Conservation (phyloP, 2,888 invertebrate genomes). For the Pammene fasciana region DNA sequence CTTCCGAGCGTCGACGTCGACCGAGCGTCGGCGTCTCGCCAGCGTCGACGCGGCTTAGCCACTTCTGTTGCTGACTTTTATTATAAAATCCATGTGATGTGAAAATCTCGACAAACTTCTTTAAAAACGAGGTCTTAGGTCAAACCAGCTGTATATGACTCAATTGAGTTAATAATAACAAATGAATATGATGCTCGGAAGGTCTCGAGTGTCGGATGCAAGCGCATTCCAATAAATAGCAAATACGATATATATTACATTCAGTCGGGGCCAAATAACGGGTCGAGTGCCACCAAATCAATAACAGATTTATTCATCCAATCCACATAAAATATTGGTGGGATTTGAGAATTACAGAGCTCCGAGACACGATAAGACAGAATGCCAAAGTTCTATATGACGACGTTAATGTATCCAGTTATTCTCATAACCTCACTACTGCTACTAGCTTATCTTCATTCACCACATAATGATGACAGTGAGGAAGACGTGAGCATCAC, state of each 20-base stretch:
- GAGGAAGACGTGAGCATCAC: not conserved
- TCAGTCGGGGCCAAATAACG: not conserved
- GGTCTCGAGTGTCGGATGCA: slow-evolving; percentile 3
- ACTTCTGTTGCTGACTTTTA: no score
- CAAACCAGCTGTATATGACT: not conserved
- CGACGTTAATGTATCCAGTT: not conserved
- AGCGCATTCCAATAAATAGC: slow-evolving; percentile 4
- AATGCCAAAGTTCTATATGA: not conserved
- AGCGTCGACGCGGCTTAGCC: no score
- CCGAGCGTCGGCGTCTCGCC: no score
- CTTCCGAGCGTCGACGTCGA: no score
- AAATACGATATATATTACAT: not conserved
- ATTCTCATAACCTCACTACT: not conserved
- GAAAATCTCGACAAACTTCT: no score
- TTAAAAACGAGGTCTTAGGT: no score
- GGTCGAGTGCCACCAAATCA: not conserved
- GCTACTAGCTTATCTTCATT: slow-evolving; percentile 1
- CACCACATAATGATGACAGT: not conserved
- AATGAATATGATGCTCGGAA: not conserved
- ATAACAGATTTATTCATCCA: not conserved
- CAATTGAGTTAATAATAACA: slow-evolving; percentile 2
- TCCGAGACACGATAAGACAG: no score
- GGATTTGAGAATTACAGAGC: no score
- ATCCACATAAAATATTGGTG: no score
- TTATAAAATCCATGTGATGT: no score